Conservation (phyloP, 2,113 vertebrate species). For the Pelodiscus sinensis region DNA sequence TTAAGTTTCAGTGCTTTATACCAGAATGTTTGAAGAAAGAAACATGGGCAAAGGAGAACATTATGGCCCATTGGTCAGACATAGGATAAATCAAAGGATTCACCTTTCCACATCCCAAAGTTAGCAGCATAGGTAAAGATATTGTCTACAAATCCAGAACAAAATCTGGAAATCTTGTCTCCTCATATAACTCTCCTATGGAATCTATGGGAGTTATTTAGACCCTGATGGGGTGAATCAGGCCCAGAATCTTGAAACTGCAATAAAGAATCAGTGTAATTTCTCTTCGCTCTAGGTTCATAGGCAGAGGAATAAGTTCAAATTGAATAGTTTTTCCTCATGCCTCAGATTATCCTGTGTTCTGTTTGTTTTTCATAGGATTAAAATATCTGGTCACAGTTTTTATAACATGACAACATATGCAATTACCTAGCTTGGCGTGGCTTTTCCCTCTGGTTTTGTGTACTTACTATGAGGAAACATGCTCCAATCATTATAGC, state of each 20-base stretch:
- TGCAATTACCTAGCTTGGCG: not conserved
- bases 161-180: too few relatives aligned
- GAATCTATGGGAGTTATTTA: not conserved
- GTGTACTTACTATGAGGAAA: constrained; percentile 93
- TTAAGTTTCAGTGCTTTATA: not conserved
- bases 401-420: not conserved
- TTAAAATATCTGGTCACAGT: not conserved
- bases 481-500: constrained; percentile 95
- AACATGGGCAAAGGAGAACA: not conserved
- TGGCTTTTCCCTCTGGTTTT: not conserved
- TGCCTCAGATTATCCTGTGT: not conserved
- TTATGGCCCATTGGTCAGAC: not conserved
- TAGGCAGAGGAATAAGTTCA: not conserved
- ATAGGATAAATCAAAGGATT: not conserved
- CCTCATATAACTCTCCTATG: not conserved
- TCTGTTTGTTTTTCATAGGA: not conserved
- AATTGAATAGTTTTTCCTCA: not conserved
- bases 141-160: too few relatives aligned
- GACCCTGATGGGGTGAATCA: not conserved
- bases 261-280: not conserved
- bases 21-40: not conserved
- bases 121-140: too few relatives aligned
- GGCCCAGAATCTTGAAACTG: not conserved
- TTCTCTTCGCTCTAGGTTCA: not conserved
- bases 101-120: not conserved